Conservation (phyloP, 2,113 vertebrate genomes). For the Passer domesticus region DNA sequence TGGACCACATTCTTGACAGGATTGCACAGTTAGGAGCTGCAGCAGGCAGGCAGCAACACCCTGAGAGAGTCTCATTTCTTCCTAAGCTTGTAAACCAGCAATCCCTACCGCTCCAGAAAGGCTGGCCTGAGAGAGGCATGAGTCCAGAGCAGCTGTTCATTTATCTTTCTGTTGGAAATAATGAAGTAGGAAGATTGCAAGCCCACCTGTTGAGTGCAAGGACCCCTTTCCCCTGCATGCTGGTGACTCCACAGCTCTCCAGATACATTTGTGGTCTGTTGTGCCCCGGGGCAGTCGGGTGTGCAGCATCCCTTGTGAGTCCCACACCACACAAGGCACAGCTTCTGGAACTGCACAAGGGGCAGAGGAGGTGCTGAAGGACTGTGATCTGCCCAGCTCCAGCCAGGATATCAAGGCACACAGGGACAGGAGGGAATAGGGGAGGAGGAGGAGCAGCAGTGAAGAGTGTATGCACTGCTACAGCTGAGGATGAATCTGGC, state of each 20-base stretch:
- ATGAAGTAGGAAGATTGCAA: neutral
- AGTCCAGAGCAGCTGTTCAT: neutral
- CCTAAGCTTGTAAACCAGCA: neutral
- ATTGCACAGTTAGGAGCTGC: neutral
- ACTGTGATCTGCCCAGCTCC: neutral
- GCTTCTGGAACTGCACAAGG: neutral
- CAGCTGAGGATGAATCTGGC: neutral
- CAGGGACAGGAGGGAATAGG: neutral
- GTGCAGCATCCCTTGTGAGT: neutral
- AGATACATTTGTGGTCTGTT: neutral
- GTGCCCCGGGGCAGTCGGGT: fast-evolving
- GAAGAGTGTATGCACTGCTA: neutral
- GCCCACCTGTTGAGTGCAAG: neutral
- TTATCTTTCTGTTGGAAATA: neutral
- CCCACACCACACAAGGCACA: neutral
- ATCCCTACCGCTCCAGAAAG: neutral
- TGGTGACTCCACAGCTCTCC: neutral
- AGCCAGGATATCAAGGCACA: neutral
- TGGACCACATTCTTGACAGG: neutral
- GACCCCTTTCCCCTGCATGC: neutral
- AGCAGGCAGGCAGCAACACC: neutral
- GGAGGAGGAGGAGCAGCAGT: neutral
- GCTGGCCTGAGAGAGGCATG: neutral
- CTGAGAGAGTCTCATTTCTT: neutral
- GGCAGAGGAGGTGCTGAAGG: neutral